Evolutionary conservation across 2,888 invertebrate species (phyloP).

Genomic region (Halictus ligatus): DNA sequence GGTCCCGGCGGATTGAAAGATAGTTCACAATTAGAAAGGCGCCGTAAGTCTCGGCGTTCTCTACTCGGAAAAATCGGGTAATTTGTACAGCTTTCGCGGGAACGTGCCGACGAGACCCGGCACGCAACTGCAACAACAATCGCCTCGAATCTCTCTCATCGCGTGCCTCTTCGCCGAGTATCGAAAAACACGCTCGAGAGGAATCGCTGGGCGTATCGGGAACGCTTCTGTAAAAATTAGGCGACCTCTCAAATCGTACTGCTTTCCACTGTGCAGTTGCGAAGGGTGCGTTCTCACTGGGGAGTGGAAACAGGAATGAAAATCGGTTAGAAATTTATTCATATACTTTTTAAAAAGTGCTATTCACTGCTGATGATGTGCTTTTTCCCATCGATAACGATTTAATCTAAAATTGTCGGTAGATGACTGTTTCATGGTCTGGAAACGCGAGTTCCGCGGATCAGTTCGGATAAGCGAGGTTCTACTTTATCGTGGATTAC

Average conservation of each 20-base stretch:
- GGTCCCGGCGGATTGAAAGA: background rate
- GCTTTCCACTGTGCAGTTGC: background rate
- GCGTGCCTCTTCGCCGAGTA: background rate
- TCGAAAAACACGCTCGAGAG: background rate
- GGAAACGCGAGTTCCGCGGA: too few relatives aligned
- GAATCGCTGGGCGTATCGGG: background rate
- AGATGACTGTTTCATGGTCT: too few relatives aligned
- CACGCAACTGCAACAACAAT: conserved; percentile 3
- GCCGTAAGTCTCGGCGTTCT: background rate
- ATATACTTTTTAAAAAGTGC: too few relatives aligned
- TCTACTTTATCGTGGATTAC: too few relatives aligned
- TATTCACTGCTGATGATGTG: too few relatives aligned
- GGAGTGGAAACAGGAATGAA: too few relatives aligned
- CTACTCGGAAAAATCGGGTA: conserved; percentile 47
- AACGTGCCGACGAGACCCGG: conserved; percentile 9
- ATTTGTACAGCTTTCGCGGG: conserved; percentile 59
- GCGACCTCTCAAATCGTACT: background rate
- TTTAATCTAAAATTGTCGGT: background rate
- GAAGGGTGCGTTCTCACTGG: background rate
- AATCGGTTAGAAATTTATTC: too few relatives aligned
- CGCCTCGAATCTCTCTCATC: background rate
- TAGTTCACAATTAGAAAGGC: conserved; percentile 10
- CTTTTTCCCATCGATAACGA: background rate
- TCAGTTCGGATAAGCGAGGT: too few relatives aligned
- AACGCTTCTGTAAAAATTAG: background rate